Evolutionary conservation across 1,140 invertebrate genomes (phyloP), one percentile per base, ranked within the genome.

Genomic region (Luehdorfia chinensis): DNA sequence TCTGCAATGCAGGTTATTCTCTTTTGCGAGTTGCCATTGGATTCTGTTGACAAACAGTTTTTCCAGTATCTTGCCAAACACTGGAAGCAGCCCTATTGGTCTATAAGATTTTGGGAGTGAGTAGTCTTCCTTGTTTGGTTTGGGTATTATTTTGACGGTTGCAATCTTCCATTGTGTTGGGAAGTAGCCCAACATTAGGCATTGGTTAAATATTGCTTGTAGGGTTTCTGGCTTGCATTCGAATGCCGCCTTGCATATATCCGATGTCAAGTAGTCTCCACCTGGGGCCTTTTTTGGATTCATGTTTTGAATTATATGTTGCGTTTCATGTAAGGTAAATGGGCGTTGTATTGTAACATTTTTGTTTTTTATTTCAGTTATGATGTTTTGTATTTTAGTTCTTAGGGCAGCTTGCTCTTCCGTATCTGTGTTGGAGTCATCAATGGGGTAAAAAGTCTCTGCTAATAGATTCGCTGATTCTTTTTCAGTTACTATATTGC

Each of bases 11-110:
- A 23, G 21, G 21, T 6, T 23, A 8, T 23, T 23, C 21, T 23
- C 1, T 8, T 23, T 23, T 4, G 5, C 21, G 5, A 23, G 21
- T 4, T 6, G 30, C 9, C 30, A 50, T 12, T 23, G 39, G 1
- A 50, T 2, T 27, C 37, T 32, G 7, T 11, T 19, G 2, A 51
- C 27, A 2, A 51, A 5, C 33, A 46, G 19, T 11, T 51, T 46
- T 15, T 51, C 49, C 4, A 46, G 9, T 1, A 51, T 31, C 15
- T 51, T 51, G 1, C 49, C 49, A 21, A 51, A 8, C 5, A 51
- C 41, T 4, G 49, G 43, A 2, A 50, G 15, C 1, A 50, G 16
- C 1, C 48, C 48, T 7, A 50, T 50, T 1, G 48, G 48, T 13
- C 50, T 36, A 6, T 37, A 39, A 0, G 50, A 52, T 19, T 52